Base-by-base conservation (phyloP, 2,113 vertebrate species). In the Symphodus melops region DNA sequence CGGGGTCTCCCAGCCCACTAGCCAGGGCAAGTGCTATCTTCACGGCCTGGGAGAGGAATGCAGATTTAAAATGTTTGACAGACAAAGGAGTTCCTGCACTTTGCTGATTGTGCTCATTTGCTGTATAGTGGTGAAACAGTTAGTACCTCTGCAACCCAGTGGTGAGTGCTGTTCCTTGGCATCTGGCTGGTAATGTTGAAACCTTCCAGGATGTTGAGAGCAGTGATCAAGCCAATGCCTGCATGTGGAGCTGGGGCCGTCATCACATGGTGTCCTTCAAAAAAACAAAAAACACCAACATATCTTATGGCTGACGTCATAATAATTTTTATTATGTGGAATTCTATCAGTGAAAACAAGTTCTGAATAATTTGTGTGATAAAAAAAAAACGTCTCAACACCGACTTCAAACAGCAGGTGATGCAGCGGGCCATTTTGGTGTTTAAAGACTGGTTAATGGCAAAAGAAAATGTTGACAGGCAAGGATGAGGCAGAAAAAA, bases 141-240 rank as follows among this genome's bases (percentile, higher is more conserved):
- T 54, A 17, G 48, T 94, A 98, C 98, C 96, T 99, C 98, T 82
- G 96, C 95, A 61, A 97, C 95, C 96, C 96, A 96, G 88, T 98
- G 97, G 75, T 96, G 94, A 54, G 93, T 91, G 84, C 85, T 93
- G 68, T 95, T 96, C 36, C 94, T 93, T 68, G 94, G 81, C 19
- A 92, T 87, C 84, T 96, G 95, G 75, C 72, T 95, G 46, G 94
- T 96, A 69, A 99, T 95, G 86, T 99, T 99, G 88, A 96, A 98
- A 68, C 96, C 96, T 86, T 99, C 97, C 0, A 99, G 93, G 88
- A 99, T 98, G 85, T 98, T 99, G 62, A 99, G 95, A 49, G 97
- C 97, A 75, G 96, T 89, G 84, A 99, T 92, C 81, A 99, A 89
- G 1, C 96, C 97, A 54, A 96, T 94, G 28, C 98, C 98, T 3